Evolutionary conservation across 2,888 invertebrate species (phyloP), one percentile per base, ranked within the genome.

Genomic region (Elegia similella): DNA sequence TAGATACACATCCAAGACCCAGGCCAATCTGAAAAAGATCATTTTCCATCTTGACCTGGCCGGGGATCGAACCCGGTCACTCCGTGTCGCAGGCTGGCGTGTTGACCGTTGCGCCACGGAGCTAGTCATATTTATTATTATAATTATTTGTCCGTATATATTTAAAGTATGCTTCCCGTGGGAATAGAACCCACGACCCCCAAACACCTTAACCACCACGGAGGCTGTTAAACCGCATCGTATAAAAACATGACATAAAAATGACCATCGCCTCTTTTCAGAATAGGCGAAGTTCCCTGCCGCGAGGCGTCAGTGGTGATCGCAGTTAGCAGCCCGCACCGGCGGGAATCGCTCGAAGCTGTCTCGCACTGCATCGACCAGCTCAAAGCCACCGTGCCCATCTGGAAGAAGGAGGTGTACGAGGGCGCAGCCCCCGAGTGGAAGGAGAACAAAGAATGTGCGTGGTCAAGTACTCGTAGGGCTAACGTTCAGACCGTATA

Each of bases 331-430:
- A 96, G 98, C 12, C 95, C 97, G 0, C 98, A 98, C 83, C 93
- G 99, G 32, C 89, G 93, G 52, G 96, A 96, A 57, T 95, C 98
- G 0, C 89, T 98, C 6, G 94, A 95, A 68, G 97, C 98, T 1
- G 96, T 97, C 0, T 93, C 95, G 53, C 95, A 92, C 87, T 95
- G 96, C 66, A 97, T 99, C 64, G 95, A 99, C 68, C 93, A 93
- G 57, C 91, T 99, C 0, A 99, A 99, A 82, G 94, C 95, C 57
- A 93, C 93, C 29, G 98, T 98, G 34, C 98, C 99, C 0, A 97
- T 99, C 60, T 99, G 98, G 98, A 99, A 99, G 86, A 98, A 98
- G 82, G 98, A 99, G 92, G 91, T 96, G 23, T 98, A 98, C 81
- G 93, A 87, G 29, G 92, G 92, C 54, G 84, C 93, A 17, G 85